Conservation (phyloP, 2,888 invertebrate species). For the Protonemura montana region DNA sequence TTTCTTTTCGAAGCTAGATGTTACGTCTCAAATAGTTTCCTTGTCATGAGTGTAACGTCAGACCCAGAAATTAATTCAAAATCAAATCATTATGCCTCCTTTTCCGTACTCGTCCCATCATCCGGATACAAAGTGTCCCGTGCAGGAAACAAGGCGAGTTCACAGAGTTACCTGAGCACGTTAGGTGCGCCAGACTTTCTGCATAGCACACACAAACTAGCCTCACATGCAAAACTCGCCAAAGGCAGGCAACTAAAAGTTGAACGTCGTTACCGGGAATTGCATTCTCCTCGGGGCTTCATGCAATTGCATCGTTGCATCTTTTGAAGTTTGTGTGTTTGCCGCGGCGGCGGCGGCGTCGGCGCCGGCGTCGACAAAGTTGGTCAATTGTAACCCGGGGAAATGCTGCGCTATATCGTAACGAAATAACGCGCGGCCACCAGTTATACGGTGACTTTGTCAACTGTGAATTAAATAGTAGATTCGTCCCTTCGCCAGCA, state of each 20-base stretch:
- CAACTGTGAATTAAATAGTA: background rate
- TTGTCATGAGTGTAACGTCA: too few species aligned
- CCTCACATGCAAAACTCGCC: background rate
- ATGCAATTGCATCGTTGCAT: background rate
- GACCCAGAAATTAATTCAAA: too few species aligned
- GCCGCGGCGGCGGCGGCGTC: background rate
- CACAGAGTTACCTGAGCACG: too few species aligned
- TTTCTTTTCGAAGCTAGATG: too few species aligned
- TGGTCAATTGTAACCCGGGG: slow-evolving; percentile 5
- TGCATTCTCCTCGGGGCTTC: background rate
- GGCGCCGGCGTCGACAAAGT: background rate
- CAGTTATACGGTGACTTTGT: slow-evolving; percentile 2
- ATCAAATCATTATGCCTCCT: too few species aligned
- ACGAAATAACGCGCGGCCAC: background rate
- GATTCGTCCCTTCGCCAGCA: background rate
- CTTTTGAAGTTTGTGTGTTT: background rate
- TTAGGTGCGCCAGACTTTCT: too few species aligned
- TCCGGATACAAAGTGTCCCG: background rate
- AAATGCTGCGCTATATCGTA: background rate
- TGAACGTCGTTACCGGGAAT: background rate
- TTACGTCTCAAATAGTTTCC: too few species aligned
- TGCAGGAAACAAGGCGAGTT: background rate
- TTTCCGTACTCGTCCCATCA: too few species aligned
- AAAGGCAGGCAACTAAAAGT: background rate
- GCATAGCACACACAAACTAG: background rate